These are phyloP conservation scores for Ochropleura leucogaster DNA, from an alignment of 2,888 invertebrate species.

Conservation along the genomic window DNA sequence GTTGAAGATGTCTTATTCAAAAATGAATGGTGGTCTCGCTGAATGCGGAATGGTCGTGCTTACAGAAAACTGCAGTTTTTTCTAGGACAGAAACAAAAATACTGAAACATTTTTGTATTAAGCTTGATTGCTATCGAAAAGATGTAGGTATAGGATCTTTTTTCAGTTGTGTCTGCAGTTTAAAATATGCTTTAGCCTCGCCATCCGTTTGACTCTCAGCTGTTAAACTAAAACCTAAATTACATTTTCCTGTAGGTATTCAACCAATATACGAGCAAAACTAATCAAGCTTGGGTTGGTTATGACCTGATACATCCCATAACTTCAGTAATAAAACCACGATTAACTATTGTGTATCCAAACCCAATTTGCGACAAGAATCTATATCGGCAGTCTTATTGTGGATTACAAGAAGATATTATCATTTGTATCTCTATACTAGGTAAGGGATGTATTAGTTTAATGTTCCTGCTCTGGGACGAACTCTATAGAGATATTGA, in stretches of 20 bases:
- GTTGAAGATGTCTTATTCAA: slow-evolving; percentile 38
- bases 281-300: slow-evolving; percentile 28
- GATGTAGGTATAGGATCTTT: not conserved
- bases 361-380: slow-evolving; percentile 56
- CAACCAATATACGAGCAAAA: slow-evolving; percentile 11
- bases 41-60: slow-evolving; percentile 35
- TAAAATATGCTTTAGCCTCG: not conserved
- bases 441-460: slow-evolving; percentile 52
- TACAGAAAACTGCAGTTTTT: slow-evolving; percentile 21
- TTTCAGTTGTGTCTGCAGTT: not conserved
- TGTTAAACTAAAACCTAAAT: slow-evolving; percentile 14
- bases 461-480: slow-evolving; percentile 47
- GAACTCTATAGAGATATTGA: slow-evolving; percentile 51
- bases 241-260: not conserved
- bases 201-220: not conserved
- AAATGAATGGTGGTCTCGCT: slow-evolving; percentile 46
- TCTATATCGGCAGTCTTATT: slow-evolving; percentile 44
- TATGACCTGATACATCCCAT: slow-evolving; percentile 34
- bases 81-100: slow-evolving; percentile 3
- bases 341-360: slow-evolving; percentile 39
- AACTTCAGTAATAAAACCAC: slow-evolving; percentile 41
- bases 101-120: slow-evolving; percentile 5
- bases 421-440: slow-evolving; percentile 30
- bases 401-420: slow-evolving; percentile 55
- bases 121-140: slow-evolving; percentile 28